Evolutionary conservation across 2,888 invertebrate genomes (phyloP).

Genomic region (Dyspetes luteomarginatus): DNA sequence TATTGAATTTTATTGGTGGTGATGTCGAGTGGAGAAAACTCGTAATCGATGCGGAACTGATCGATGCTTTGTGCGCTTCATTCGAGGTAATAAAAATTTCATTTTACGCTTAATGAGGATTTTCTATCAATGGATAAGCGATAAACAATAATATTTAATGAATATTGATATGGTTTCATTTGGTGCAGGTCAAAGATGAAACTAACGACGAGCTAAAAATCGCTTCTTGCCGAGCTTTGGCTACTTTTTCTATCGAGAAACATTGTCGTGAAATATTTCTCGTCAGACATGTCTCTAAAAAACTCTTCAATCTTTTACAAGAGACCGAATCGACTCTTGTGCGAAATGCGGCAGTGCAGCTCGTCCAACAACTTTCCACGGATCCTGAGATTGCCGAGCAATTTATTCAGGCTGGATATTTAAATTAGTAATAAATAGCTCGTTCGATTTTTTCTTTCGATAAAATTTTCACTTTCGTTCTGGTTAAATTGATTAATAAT

Average conservation of each 20-base stretch:
- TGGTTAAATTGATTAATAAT: background rate
- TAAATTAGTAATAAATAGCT: constrained; percentile 77
- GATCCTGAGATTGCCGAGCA: constrained; percentile 70
- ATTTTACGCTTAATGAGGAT: too few relatives aligned
- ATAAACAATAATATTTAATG: background rate
- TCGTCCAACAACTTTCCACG: constrained; percentile 72
- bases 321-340: constrained; percentile 71
- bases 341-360: constrained; percentile 70
- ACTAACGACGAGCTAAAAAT: constrained; percentile 73
- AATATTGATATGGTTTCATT: background rate
- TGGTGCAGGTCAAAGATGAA: constrained; percentile 56
- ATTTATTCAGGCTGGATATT: constrained; percentile 73
- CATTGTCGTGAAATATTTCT: constrained; percentile 68
- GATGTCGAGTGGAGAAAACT: constrained; percentile 63
- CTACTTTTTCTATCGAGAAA: constrained; percentile 69
- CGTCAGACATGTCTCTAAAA: constrained; percentile 60
- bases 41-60: constrained; percentile 67
- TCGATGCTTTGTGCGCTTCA: constrained; percentile 70
- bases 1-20: constrained; percentile 67
- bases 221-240: constrained; percentile 71
- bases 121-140: background rate
- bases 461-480: too few relatives aligned
- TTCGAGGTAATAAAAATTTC: constrained; percentile 76
- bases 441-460: too few relatives aligned
- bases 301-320: constrained; percentile 70